Evolutionary conservation across 2,888 invertebrate species (phyloP).

Genomic region (Cantharis nigra): DNA sequence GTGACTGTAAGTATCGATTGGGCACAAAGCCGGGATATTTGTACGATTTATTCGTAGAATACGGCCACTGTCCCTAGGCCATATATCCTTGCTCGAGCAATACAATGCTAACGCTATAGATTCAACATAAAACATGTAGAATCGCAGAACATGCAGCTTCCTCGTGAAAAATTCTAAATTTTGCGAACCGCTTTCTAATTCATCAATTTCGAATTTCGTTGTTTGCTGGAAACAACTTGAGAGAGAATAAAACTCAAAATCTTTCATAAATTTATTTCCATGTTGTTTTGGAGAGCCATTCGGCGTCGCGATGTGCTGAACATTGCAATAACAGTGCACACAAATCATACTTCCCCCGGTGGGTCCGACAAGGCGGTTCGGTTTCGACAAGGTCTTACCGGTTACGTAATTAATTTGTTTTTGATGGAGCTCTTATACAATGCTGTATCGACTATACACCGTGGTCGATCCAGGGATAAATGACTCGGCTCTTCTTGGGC

Average conservation of each 20-base stretch:
- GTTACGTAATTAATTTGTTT: conserved; percentile 55
- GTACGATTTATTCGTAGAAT: conserved; percentile 54
- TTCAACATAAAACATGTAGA: conserved; percentile 25
- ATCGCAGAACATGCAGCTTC: not conserved
- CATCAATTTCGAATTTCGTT: not conserved
- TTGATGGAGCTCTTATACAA: conserved; percentile 49
- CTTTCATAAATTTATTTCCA: conserved; percentile 25
- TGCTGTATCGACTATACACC: conserved; percentile 26
- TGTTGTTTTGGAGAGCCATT: conserved; percentile 12
- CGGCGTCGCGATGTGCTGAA: conserved; percentile 31
- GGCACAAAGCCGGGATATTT: conserved; percentile 46
- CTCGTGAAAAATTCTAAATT: not conserved
- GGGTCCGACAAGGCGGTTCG: conserved; percentile 50
- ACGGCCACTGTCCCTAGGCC: conserved; percentile 52
- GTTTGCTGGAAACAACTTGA: not conserved
- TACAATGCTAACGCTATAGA: conserved; percentile 39
- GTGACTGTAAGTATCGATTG: conserved; percentile 48
- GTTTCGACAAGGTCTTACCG: conserved; percentile 52
- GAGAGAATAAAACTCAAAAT: not conserved
- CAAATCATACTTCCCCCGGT: conserved; percentile 50
- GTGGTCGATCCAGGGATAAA: conserved; percentile 47
- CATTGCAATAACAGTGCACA: conserved; percentile 41
- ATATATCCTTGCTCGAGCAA: conserved; percentile 49
- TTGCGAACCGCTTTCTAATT: not conserved
- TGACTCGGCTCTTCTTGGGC: conserved; percentile 50